phyloP scores from a whole-genome alignment of 2,888 invertebrate species.

The Masnerella sp. region DNA sequence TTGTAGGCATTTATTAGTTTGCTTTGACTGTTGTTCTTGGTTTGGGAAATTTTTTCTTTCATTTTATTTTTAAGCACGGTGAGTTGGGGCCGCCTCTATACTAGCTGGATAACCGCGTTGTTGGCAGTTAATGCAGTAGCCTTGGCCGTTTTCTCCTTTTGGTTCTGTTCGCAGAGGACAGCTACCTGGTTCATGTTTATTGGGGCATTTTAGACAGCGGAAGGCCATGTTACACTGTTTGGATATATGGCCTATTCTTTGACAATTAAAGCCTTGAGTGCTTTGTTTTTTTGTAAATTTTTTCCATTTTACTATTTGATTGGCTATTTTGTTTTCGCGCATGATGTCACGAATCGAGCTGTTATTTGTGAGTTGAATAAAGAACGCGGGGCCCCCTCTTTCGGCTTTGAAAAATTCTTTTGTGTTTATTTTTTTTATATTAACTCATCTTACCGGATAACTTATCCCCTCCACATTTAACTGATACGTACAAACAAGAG shows the following conservation, averaged over 20 bases:
- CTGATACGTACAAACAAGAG: too few relatives aligned
- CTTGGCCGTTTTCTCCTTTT: not conserved
- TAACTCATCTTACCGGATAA: too few relatives aligned
- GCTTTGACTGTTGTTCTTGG: too few relatives aligned
- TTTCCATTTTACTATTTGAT: constrained; percentile 19
- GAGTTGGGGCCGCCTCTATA: too few relatives aligned
- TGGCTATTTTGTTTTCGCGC: not conserved
- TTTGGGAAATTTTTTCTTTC: too few relatives aligned
- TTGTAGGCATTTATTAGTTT: too few relatives aligned
- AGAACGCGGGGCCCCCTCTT: not conserved
- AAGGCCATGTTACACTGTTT: constrained; percentile 3
- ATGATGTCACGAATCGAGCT: not conserved
- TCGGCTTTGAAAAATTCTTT: not conserved
- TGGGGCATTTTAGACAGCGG: constrained; percentile 29
- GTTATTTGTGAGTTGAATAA: not conserved
- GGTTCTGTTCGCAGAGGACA: not conserved
- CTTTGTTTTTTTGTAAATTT: constrained; percentile 7
- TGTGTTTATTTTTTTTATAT: constrained; percentile 7
- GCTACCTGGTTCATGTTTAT: constrained; percentile 1
- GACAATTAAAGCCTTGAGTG: constrained; percentile 9
- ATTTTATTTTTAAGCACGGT: too few relatives aligned
- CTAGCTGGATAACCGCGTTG: not conserved
- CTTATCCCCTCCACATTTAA: too few relatives aligned
- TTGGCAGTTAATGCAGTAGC: not conserved
- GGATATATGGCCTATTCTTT: constrained; percentile 5